A percentile compares a stretch with the other conserved stretches of the same genome.
phyloP scores from a whole-genome alignment of 2,797 vertebrate species.

The Clarias fuscus region DNA sequence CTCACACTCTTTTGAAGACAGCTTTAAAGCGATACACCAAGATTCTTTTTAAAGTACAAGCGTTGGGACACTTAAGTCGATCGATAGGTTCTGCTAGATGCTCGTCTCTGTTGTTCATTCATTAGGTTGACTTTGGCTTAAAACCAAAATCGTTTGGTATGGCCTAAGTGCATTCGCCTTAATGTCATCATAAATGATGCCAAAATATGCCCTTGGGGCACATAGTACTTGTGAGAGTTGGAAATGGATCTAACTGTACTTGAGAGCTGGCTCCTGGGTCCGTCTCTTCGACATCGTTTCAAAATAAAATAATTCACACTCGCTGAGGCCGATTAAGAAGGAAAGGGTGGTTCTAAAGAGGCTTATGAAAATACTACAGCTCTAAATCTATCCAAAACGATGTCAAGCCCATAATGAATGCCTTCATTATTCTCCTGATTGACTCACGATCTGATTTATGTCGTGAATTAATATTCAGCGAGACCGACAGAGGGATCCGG shows the following conservation, averaged over 20 bases:
- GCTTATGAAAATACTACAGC: background rate
- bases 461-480: slow-evolving; percentile 37
- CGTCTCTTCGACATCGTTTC: slow-evolving; percentile 13
- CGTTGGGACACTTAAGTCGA: slow-evolving; percentile 13
- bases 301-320: slow-evolving; percentile 40
- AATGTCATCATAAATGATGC: slow-evolving; percentile 35
- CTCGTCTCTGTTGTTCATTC: slow-evolving; percentile 24
- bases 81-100: slow-evolving; percentile 32
- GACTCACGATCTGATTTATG: slow-evolving; percentile 27
- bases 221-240: background rate
- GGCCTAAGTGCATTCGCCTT: slow-evolving; percentile 28
- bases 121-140: slow-evolving; percentile 26
- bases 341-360: background rate
- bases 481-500: slow-evolving; percentile 30
- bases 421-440: slow-evolving; percentile 23
- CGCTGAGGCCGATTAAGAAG: slow-evolving; percentile 14
- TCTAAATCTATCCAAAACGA: slow-evolving; percentile 10
- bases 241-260: slow-evolving; percentile 15
- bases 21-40: slow-evolving; percentile 12
- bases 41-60: slow-evolving; percentile 11
- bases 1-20: slow-evolving; percentile 9
- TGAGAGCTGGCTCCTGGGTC: background rate
- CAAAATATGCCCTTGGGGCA: slow-evolving; percentile 37
- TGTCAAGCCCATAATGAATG: slow-evolving; percentile 1
- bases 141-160: slow-evolving; percentile 32